Evolutionary conservation across 2,113 vertebrate species (phyloP), one percentile per base, ranked within the genome.

Genomic region (Myotis yumanensis): DNA sequence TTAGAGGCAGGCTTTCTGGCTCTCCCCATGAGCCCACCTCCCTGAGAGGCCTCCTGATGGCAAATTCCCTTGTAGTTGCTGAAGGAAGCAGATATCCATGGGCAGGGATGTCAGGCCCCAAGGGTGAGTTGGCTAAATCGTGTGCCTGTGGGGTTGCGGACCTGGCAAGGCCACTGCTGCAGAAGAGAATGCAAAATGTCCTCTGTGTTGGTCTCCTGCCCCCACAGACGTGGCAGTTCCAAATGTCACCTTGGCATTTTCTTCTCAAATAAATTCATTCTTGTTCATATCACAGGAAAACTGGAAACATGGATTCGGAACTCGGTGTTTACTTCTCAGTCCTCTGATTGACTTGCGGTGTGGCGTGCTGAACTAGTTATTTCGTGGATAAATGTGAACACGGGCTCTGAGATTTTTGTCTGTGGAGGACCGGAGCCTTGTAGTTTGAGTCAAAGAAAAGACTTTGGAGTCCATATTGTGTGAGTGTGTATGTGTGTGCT

Each of bases 241-340:
- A 93, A 90, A 95, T 95, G 93, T 89, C 95, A 91, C 91, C 93
- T 94, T 96, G 94, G 92, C 96, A 95, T 96, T 97, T 97, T 73
- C 95, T 80, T 95, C 73, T 94, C 90, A 95, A 48, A 86, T 83
- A 77, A 84, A 95, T 79, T 88, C 66, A 40, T 40, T 95, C 86
- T 93, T 80, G 93, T 88, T 95, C 64, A 1, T 86, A 72, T 92
- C 73, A 85, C 64, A 81, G 35, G 96, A 57, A 93, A 90, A 54
- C 72, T 46, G 40, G 80, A 72, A 66, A 91, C 35, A 2, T 11
- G 37, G 77, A 59, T 20, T 86, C 8, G 62, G 68, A 17, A 89
- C 81, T 51, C 57, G 52, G 57, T 28, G 69, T 76, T 85, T 54
- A 32, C 66, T 94, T 82, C 52, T 84, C 37, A 28, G 22, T 79